Evolutionary conservation across 1,140 invertebrate species (phyloP), one percentile per base, ranked within the genome.

Genomic region (Hypothenemus hampei): DNA sequence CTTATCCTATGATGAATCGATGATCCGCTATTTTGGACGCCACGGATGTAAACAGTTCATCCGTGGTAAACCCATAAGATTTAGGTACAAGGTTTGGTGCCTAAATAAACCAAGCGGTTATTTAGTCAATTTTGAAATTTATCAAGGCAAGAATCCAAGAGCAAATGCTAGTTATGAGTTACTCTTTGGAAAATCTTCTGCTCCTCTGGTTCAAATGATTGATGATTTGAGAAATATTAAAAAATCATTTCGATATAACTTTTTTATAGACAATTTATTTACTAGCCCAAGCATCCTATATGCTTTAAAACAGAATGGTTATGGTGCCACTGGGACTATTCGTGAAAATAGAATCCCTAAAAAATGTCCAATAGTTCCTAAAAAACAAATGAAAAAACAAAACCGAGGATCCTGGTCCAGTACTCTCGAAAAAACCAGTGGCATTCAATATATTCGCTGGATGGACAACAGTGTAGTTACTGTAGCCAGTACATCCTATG

Each of bases 241-340:
- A 31, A 35, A 26, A 36, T 26, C 36, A 29, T 39, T 59, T n/a
- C 48, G 57, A 21, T 65, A 61, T 56, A 48, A 36, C 24, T 40
- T 67, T 43, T 62, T 62, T 46, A 51, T 65, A 18, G 65, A 67
- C 56, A 66, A 69, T 51, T 54, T 68, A 21, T 67, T 67, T 52
- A 68, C 63, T 23, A 58, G 59, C 36, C 19, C 60, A 18, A 45
- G 51, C 40, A 44, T 68, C 22, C 36, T 69, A 7, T 43, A 22
- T 18, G 37, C 62, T 59, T 31, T 62, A 22, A 50, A 43, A 57
- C 4, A 44, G 11, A 29, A 24, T 48, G 59, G 52, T 43, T 58
- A 56, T 47, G 23, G 44, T 3, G 35, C 20, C 16, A 61, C 49
- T 15, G 59, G 55, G 41, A 59, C 58, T 1, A 47, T 61, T 8